Conservation (phyloP, 2,113 vertebrate genomes). For the Leucopsar rothschildi region DNA sequence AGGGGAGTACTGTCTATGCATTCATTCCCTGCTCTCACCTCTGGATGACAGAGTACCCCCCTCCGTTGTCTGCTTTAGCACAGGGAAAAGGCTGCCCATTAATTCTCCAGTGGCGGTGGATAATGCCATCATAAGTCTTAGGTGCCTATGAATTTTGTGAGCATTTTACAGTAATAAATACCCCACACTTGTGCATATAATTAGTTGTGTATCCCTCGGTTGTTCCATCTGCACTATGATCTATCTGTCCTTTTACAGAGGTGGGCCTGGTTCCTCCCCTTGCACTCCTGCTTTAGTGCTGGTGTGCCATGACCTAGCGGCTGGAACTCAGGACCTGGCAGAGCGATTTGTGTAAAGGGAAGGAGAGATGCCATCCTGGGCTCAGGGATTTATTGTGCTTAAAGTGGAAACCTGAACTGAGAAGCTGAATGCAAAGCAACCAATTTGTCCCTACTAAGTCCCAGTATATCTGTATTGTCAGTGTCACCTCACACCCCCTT, state of each 20-base stretch:
- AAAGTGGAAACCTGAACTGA: neutral
- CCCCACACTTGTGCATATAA: slow-evolving; percentile 48
- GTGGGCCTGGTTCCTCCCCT: neutral
- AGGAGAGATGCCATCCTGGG: neutral
- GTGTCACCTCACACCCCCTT: neutral
- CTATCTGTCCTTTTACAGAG: neutral
- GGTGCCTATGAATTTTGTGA: slow-evolving; percentile 45
- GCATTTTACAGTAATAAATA: slow-evolving; percentile 56
- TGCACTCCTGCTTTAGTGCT: neutral
- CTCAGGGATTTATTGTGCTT: neutral
- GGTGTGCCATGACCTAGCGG: neutral
- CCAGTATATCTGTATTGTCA: neutral
- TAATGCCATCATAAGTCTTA: slow-evolving; percentile 58
- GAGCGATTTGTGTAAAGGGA: neutral
- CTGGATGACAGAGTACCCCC: slow-evolving; percentile 63
- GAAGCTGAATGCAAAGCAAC: neutral
- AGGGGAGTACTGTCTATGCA: slow-evolving; percentile 63
- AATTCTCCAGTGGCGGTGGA: slow-evolving; percentile 37
- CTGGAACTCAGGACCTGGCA: neutral
- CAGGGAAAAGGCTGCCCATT: slow-evolving; percentile 40
- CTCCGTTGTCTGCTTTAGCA: slow-evolving; percentile 40
- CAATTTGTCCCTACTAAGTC: neutral
- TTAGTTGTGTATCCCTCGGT: slow-evolving; percentile 22
- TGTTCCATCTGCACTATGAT: neutral
- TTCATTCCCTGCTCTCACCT: slow-evolving; percentile 58